Evolutionary conservation across 2,797 vertebrate genomes (phyloP).

Genomic region (Hemitrygon akajei): DNA sequence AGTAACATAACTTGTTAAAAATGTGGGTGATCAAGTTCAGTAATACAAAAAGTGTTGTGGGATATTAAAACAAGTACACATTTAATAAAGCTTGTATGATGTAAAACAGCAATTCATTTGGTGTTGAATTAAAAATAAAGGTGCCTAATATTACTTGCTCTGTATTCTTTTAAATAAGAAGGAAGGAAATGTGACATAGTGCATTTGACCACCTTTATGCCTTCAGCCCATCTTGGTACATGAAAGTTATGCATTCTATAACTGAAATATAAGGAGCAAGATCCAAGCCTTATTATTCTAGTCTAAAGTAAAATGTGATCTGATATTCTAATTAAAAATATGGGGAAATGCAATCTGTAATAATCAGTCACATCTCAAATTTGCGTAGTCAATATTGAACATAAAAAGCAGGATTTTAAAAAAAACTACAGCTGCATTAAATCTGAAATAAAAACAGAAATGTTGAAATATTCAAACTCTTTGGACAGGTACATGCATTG

Average conservation of each 20-base stretch:
- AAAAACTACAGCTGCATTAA: too few species aligned
- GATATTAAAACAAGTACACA: neutral
- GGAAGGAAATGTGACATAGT: slow-evolving; percentile 28
- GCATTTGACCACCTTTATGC: neutral
- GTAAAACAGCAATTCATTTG: neutral
- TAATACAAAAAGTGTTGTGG: neutral
- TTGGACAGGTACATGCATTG: too few species aligned
- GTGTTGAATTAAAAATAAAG: neutral
- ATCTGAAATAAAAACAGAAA: too few species aligned
- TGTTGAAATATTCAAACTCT: too few species aligned
- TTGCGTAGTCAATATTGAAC: neutral
- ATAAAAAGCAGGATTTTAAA: neutral
- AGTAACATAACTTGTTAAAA: neutral
- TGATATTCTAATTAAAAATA: slow-evolving; percentile 6
- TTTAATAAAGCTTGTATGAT: neutral
- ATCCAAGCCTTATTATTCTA: too few species aligned
- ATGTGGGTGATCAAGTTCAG: neutral
- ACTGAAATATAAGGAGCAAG: too few species aligned
- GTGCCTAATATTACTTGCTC: neutral
- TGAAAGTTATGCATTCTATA: too few species aligned
- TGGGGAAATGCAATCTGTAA: neutral
- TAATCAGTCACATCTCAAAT: neutral
- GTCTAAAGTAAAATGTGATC: neutral
- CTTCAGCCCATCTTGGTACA: too few species aligned
- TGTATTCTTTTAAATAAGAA: neutral